Base-by-base conservation (phyloP, 2,888 invertebrate genomes). In the Eilema caniola region DNA sequence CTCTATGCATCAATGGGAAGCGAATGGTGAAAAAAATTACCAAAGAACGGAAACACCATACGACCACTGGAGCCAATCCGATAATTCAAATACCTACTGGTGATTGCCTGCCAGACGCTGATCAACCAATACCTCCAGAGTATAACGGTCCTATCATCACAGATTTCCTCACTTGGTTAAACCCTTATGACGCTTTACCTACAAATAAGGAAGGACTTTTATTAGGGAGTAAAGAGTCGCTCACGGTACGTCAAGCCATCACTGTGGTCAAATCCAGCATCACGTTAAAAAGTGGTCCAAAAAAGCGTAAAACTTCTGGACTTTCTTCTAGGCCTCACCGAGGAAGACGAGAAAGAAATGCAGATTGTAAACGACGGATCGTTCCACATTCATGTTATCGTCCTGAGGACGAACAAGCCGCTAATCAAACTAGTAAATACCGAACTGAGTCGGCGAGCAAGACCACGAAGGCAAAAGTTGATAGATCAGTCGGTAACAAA, bases 111-210 rank as follows among this genome's bases (percentile, higher is more conserved):
- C 61, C 76, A 60, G 88, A 91, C 16, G 73, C 83, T 67, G 93
- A 93, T 64, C 89, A 90, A 72, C 88, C 93, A 0, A 86, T 94
- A 23, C 93, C 93, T n/a, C 78, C 94, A 16, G 93, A 94, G 82
- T 96, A 96, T 79, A 95, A 92, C 59, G 97, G 97, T 20, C 97
- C 97, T 0, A 96, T 97, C 20, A 97, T 97, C 76, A 96, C 96
- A 41, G 97, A 97, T 81, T 94, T 97, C 73, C 96, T 97, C 65
- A 96, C 96, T 47, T 97, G 97, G 93, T 85, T 97, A 47, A 96
- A 97, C 82, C 96, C 96, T 23, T 95, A 91, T 72, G 94, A 93
- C 71, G 85, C 89, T 16, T 77, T 92, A 62, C 92, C 91, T 62
- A 92, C 88, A 57, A 91, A 92, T 75, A 94, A 90, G 79, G 92